Evolutionary conservation across 2,113 vertebrate genomes (phyloP), one percentile per base, ranked within the genome.

Genomic region (Platichthys flesus): DNA sequence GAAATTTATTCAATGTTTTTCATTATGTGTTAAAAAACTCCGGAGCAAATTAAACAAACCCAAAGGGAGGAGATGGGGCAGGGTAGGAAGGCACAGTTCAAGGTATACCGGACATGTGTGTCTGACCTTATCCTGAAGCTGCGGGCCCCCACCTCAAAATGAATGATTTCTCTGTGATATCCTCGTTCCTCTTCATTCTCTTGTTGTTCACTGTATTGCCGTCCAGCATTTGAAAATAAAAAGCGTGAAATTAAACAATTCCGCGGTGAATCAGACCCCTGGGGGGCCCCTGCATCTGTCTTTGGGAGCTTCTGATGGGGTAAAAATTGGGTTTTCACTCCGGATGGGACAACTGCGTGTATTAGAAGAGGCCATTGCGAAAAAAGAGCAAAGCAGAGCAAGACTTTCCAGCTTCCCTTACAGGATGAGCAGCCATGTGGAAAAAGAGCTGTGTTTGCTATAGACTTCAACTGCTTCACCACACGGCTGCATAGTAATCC

Each of bases 401-500:
- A 84, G 81, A 61, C 76, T 81, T 40, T 76, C 58, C 69, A 76
- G 78, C 61, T 71, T 83, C 65, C 35, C 83, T 82, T 79, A 88
- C 80, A 84, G 82, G 74, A 76, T 35, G 85, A 82, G 80, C 86
- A 87, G 85, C 77, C 88, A 81, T 85, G 87, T 88, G 90, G 87
- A 91, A 92, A 92, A 93, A 90, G 67, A 91, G 88, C 88, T 86
- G 77, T 82, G 90, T 85, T 89, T 82, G 90, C 89, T 74, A 69
- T 70, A 79, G 83, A 85, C 85, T 81, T 87, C 52, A 45, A 42
- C 49, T 71, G 81, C 73, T 81, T 77, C 73, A 73, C 83, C 60
- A 83, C 72, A 74, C 69, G 67, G 76, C 75, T 82, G 78, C 70
- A 86, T 78, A 56, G 82, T 88, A 85, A 91, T 88, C 77, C 83